phyloP scores from a whole-genome alignment of 2,113 vertebrate species.

The Lepus americanus region DNA sequence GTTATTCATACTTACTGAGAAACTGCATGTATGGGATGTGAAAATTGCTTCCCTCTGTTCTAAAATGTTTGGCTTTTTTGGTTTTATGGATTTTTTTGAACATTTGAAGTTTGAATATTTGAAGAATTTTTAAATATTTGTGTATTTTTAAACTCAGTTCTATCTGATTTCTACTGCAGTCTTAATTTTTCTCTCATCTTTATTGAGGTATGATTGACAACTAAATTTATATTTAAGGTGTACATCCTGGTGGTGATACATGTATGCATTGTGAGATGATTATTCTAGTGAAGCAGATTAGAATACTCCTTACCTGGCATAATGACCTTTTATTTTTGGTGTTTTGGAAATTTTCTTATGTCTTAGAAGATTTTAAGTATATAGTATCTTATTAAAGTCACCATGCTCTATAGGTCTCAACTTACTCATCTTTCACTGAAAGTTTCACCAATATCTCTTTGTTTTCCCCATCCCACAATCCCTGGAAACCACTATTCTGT shows the following conservation, averaged over 20 bases:
- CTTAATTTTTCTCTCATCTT: neutral
- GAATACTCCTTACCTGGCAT: neutral
- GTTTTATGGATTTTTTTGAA: slow-evolving; percentile 6
- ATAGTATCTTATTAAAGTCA: neutral
- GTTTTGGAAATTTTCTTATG: neutral
- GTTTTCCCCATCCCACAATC: neutral
- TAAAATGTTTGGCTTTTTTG: neutral
- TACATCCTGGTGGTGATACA: neutral
- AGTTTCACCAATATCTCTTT: neutral
- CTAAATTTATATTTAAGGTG: neutral
- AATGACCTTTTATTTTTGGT: neutral
- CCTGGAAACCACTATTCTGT: neutral
- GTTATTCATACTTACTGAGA: neutral
- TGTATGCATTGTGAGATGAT: neutral
- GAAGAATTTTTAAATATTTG: slow-evolving; percentile 3
- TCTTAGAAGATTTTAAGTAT: neutral
- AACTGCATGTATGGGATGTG: neutral
- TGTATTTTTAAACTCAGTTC: neutral
- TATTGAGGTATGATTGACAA: neutral
- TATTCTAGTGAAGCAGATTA: neutral
- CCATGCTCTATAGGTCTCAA: neutral
- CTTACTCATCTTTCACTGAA: slow-evolving; percentile 6
- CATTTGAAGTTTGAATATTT: neutral
- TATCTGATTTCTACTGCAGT: neutral
- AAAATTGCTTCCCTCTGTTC: neutral